phyloP scores from a whole-genome alignment of 2,888 invertebrate species.

The Anthoptus insignis region DNA sequence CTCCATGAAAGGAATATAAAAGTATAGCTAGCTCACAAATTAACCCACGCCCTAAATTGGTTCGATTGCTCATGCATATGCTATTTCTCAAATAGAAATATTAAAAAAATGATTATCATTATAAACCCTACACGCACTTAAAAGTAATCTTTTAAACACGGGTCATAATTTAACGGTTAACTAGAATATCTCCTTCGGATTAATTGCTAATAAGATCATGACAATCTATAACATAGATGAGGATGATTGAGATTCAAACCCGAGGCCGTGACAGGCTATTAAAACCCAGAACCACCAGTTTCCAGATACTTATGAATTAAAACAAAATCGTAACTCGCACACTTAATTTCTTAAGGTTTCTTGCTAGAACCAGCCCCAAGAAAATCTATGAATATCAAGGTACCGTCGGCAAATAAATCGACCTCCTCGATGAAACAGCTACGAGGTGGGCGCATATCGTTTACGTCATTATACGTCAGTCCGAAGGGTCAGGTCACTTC shows the following conservation, averaged over 20 bases:
- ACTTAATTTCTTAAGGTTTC: no score
- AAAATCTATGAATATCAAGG: slow-evolving; percentile 14
- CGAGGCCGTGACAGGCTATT: no score
- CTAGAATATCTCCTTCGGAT: no score
- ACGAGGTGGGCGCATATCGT: slow-evolving; percentile 21
- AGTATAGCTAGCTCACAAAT: slow-evolving; percentile 9
- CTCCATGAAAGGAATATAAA: slow-evolving; percentile 27
- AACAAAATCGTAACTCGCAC: no score
- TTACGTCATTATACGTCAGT: slow-evolving; percentile 14
- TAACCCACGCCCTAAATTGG: background rate
- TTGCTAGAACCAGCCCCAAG: slow-evolving; percentile 4
- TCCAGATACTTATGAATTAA: no score
- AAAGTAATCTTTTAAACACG: no score
- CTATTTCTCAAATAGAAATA: background rate
- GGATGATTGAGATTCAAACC: no score
- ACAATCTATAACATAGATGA: no score
- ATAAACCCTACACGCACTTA: no score
- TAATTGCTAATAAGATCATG: no score
- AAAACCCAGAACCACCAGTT: no score
- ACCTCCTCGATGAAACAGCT: slow-evolving; percentile 23
- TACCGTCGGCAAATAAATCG: slow-evolving; percentile 29
- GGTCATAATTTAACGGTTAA: no score
- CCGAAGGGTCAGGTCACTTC: slow-evolving; percentile 11
- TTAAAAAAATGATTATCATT: background rate
- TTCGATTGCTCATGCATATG: background rate